Evolutionary conservation across 2,888 invertebrate genomes (phyloP), one percentile per base, ranked within the genome.

Genomic region (Polydesmus complanatus): DNA sequence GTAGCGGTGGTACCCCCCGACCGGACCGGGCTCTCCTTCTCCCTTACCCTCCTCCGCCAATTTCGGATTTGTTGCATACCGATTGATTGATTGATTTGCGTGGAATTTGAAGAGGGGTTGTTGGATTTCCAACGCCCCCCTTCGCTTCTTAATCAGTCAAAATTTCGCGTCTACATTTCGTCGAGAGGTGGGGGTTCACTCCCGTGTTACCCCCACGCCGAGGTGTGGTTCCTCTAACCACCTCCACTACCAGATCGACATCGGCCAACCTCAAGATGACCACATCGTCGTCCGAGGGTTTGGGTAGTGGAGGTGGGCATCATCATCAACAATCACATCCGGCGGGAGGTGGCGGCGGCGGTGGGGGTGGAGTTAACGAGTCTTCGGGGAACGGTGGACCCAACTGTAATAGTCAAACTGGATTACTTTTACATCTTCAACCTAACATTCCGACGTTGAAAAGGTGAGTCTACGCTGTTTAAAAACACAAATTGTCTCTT

Each of bases 161-260:
- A 87, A 91, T 91, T 92, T 89, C 91, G 85, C 90, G 89, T 83
- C 87, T 91, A 86, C 90, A 90, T 85, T 88, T 90, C 82, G 85
- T 89, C 81, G 90, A 91, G 83, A 88, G 89, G 89, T 91, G 91
- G 91, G 91, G 91, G 86, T 88, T 91, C 81, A 90, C 90, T 85
- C 91, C 91, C 85, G 89, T 90, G 86, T 87, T 90, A 83, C 85
- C 86, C 81, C 89, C 89, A 85, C 88, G 89, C 83, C 88, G 88
- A 85, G 88, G 68, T 59, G 65, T 66, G 64, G 65, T 65, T 65
- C 66, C 64, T 61, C 66, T 66, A 58, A 65, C 66, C 62, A 66
- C 66, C 65, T 65, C 67, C 57, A 66, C 68, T 63, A 64, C 66
- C 61, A 64, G 65, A 64, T 65, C 67, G 64, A 65, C 66, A 66